Percentiles rank a stretch among this genome's conserved stretches.
Conservation (phyloP, 2,888 invertebrate genomes). For the Netelia melanura region DNA sequence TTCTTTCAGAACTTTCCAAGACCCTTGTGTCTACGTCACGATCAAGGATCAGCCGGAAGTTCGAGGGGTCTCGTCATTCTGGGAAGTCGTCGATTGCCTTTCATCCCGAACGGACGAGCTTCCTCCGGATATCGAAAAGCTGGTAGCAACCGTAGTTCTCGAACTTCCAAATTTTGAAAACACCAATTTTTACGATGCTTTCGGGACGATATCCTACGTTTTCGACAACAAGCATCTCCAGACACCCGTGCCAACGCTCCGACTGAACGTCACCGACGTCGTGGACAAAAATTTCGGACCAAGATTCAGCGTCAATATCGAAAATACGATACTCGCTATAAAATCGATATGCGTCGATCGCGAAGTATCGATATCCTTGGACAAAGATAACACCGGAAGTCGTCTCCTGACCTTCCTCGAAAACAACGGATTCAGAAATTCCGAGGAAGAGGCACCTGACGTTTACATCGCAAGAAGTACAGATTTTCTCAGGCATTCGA, state of each 20-base stretch:
- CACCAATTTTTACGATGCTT: conserved; percentile 65
- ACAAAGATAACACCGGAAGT: conserved; percentile 48
- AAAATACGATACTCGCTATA: conserved; percentile 72
- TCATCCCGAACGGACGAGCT: conserved; percentile 75
- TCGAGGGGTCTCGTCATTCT: conserved; percentile 76
- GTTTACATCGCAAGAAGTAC: conserved; percentile 73
- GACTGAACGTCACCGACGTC: conserved; percentile 71
- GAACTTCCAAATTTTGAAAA: conserved; percentile 78
- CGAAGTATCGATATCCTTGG: conserved; percentile 68
- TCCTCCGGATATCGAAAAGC: conserved; percentile 52
- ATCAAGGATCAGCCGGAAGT: conserved; percentile 70
- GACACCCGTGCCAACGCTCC: conserved; percentile 71
- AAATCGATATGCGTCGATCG: conserved; percentile 77
- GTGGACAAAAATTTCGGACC: conserved; percentile 70
- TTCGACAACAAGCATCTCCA: conserved; percentile 77
- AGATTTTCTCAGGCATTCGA: conserved; percentile 74
- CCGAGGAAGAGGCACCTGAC: conserved; percentile 61
- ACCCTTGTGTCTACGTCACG: conserved; percentile 73
- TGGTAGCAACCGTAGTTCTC: conserved; percentile 76
- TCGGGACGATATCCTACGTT: conserved; percentile 77
- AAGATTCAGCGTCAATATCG: conserved; percentile 64
- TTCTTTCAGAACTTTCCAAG: conserved; percentile 74
- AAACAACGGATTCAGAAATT: conserved; percentile 73
- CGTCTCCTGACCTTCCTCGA: conserved; percentile 72
- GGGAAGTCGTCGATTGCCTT: conserved; percentile 72